Evolutionary conservation across 1,140 invertebrate genomes (phyloP).

Genomic region (Acromyrmex heyeri): DNA sequence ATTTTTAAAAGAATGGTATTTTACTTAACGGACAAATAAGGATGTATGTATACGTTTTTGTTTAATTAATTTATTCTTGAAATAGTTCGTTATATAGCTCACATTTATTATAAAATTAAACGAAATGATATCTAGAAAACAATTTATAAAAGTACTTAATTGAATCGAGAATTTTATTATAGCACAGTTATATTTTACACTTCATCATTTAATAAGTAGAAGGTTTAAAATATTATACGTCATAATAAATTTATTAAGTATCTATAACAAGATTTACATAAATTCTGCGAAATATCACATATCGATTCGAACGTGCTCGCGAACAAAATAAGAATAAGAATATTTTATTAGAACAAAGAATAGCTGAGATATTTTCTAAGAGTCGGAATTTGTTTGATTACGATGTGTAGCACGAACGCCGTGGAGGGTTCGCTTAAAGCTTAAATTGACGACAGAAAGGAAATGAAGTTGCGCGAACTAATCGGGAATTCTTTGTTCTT

Average conservation of each 20-base stretch:
- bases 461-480: slow-evolving; percentile 59
- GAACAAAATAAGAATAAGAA: not conserved
- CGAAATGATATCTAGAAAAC: not conserved
- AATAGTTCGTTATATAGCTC: not conserved
- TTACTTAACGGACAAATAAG: not conserved
- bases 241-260: slow-evolving; percentile 1
- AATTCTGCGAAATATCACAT: not conserved
- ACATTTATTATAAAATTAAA: not conserved
- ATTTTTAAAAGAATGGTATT: not conserved
- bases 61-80: not conserved
- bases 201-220: not conserved
- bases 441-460: slow-evolving; percentile 44
- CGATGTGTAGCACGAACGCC: slow-evolving; percentile 7
- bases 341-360: slow-evolving; percentile 39
- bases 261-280: slow-evolving; percentile 11
- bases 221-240: not conserved
- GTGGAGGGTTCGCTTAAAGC: slow-evolving; percentile 26
- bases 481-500: slow-evolving; percentile 54
- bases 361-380: slow-evolving; percentile 37
- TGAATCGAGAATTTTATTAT: not conserved
- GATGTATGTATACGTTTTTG: not conserved
- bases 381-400: slow-evolving; percentile 48
- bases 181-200: not conserved
- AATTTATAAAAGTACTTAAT: slow-evolving; percentile 5
- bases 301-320: not conserved